Conservation (phyloP, 2,113 vertebrate species). For the Siphamia tubifer region DNA sequence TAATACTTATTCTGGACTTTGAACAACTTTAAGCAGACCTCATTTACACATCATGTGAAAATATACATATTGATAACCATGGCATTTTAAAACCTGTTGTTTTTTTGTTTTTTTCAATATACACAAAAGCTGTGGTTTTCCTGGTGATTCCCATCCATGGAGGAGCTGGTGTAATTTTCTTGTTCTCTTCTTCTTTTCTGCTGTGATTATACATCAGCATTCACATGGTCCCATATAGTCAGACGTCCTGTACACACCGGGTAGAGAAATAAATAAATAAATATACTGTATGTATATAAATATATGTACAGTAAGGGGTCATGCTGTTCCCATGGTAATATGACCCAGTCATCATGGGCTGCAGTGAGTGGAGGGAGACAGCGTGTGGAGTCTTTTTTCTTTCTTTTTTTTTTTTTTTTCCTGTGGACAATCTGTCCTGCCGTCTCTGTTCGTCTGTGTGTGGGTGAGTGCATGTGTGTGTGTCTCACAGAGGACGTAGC, state of each 20-base stretch:
- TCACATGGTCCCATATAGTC: conserved; percentile 57
- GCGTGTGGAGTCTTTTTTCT: conserved; percentile 25
- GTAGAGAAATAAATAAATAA: conserved; percentile 76
- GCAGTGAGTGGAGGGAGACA: conserved; percentile 24
- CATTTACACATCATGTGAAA: conserved; percentile 50
- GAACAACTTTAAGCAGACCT: conserved; percentile 27
- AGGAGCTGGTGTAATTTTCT: conserved; percentile 36
- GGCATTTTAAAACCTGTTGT: conserved; percentile 39
- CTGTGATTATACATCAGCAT: conserved; percentile 48
- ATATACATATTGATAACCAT: conserved; percentile 52
- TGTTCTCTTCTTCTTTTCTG: conserved; percentile 12
- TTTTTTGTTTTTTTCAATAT: conserved; percentile 32
- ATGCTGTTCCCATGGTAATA: conserved; percentile 44
- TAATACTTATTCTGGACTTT: conserved; percentile 11
- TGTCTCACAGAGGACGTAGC: conserved; percentile 37
- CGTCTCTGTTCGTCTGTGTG: conserved; percentile 27
- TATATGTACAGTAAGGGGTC: conserved; percentile 67
- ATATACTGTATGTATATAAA: conserved; percentile 74
- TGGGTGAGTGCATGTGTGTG: conserved; percentile 10
- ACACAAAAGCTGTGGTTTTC: conserved; percentile 46
- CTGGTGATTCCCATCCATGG: conserved; percentile 40
- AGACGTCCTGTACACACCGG: conserved; percentile 58
- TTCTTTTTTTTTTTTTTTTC: conserved; percentile 15
- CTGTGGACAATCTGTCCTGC: conserved; percentile 48
- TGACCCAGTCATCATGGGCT: conserved; percentile 50